phyloP scores from a whole-genome alignment of 2,888 invertebrate species.

The Stenichneumon culpator region DNA sequence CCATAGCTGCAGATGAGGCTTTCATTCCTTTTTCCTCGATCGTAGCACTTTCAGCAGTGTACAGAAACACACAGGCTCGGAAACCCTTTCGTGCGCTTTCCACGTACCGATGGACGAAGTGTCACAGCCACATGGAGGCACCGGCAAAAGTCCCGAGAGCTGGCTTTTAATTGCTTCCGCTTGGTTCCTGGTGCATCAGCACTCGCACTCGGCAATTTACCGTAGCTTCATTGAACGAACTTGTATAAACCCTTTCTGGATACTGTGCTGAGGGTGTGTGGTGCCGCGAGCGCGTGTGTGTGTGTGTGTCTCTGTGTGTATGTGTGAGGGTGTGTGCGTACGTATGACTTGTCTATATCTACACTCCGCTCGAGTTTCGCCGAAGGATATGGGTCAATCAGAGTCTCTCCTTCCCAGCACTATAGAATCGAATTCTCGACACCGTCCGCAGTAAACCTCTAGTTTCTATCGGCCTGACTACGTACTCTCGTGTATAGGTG shows the following conservation, averaged over 20 bases:
- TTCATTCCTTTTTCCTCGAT: neutral
- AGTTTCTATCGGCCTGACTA: conserved; percentile 34
- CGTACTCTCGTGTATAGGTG: neutral
- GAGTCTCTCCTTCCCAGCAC: conserved; percentile 21
- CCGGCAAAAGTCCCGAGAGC: conserved; percentile 28
- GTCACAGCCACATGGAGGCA: conserved; percentile 29
- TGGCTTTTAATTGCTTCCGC: conserved; percentile 65
- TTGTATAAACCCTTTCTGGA: conserved; percentile 48
- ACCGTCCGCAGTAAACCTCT: conserved; percentile 51
- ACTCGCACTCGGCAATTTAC: conserved; percentile 51
- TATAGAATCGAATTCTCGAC: conserved; percentile 47
- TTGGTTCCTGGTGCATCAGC: conserved; percentile 44
- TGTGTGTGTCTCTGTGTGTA: no score
- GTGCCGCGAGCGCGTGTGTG: neutral
- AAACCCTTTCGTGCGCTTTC: neutral
- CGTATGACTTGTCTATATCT: conserved; percentile 34
- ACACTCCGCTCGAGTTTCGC: conserved; percentile 35
- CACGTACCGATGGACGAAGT: conserved; percentile 18
- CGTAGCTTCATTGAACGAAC: conserved; percentile 57
- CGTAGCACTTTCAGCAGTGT: conserved; percentile 18
- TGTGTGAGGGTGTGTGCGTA: neutral
- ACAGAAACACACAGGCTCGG: conserved; percentile 1
- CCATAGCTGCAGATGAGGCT: conserved; percentile 22
- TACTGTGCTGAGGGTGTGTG: neutral
- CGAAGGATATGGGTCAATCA: conserved; percentile 63